phyloP scores from a whole-genome alignment of 1,140 invertebrate species.

The Drosophila obscura region DNA sequence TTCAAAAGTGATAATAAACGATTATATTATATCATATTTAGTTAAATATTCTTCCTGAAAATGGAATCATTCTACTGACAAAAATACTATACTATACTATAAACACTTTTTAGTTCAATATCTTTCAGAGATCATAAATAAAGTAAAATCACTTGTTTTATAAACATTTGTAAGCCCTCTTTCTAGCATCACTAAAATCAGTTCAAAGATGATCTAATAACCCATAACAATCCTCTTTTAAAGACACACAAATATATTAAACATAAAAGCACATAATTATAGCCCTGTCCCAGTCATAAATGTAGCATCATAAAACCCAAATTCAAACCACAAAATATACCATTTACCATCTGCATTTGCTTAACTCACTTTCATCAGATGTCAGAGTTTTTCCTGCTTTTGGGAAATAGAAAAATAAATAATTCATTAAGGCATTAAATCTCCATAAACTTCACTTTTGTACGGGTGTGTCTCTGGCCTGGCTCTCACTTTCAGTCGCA shows the following conservation, averaged over 20 bases:
- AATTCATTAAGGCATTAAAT: constrained; percentile 66
- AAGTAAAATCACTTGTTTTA: too few species aligned
- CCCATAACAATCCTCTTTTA: background rate
- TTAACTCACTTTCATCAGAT: constrained; percentile 46
- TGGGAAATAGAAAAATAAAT: constrained; percentile 59
- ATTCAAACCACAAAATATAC: constrained; percentile 6
- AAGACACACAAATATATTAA: too few species aligned
- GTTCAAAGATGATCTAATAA: too few species aligned
- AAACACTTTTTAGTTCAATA: background rate
- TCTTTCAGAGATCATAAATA: background rate
- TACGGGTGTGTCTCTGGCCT: constrained; percentile 5
- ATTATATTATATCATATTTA: background rate
- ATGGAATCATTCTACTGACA: too few species aligned
- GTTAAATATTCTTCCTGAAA: background rate
- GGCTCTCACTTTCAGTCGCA: constrained; percentile 63
- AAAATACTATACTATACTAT: background rate
- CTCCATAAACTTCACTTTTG: constrained; percentile 65
- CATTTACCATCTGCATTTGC: constrained; percentile 25
- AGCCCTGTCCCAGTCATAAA: constrained; percentile 16
- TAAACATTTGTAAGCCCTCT: too few species aligned
- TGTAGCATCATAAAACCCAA: constrained; percentile 13
- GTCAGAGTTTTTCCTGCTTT: constrained; percentile 19
- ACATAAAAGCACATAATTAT: too few species aligned
- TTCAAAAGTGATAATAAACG: too few species aligned
- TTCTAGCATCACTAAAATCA: too few species aligned